Evolutionary conservation across 2,113 vertebrate species (phyloP), one percentile per base, ranked within the genome.

Genomic region (Paratilapia polleni): DNA sequence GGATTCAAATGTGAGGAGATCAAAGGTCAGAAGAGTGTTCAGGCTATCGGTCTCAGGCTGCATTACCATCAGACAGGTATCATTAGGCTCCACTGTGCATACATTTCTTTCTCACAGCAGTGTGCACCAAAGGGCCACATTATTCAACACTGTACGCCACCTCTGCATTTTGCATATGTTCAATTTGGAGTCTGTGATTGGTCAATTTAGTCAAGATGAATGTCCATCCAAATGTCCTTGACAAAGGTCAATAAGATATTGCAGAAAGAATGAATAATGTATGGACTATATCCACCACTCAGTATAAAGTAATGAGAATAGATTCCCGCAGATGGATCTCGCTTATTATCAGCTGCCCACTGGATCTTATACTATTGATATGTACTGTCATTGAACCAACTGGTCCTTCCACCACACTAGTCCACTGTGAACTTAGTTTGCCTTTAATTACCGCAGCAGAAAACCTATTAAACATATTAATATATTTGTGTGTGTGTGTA

Each of bases 221-320:
- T 89, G 81, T 31, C 82, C 22, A 79, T 92, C 90, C 89, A 86
- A 89, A 88, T 75, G 92, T 89, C 94, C 94, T 94, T 94, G 87
- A 74, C 74, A 91, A 78, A 90, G 90, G 94, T 94, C 92, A 93
- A 87, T 84, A 85, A 85, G 79, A 89, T 78, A 87, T 91, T 84
- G 87, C 83, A 61, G 82, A 85, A 41, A 34, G 47, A 75, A 91
- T 94, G 91, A 94, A 94, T 94, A 92, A 94, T 94, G 88, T 20
- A 94, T 92, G 84, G 10, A 19, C 6, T 38, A 43, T 19, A 6
- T 87, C 74, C 68, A 66, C 47, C 61, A 9, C 58, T 82, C 78
- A 73, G 73, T 87, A 88, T 85, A 4, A 82, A 90, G 83, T 89
- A 90, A 94, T 93, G 90, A 91, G 91, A 90, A 90, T 73, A 85